Percentiles rank a stretch among this genome's conserved stretches.
These are phyloP conservation scores for Ophiothrix spiculata DNA, from an alignment of 35 echinoderm and acorn worm species.

Conservation along the genomic window DNA sequence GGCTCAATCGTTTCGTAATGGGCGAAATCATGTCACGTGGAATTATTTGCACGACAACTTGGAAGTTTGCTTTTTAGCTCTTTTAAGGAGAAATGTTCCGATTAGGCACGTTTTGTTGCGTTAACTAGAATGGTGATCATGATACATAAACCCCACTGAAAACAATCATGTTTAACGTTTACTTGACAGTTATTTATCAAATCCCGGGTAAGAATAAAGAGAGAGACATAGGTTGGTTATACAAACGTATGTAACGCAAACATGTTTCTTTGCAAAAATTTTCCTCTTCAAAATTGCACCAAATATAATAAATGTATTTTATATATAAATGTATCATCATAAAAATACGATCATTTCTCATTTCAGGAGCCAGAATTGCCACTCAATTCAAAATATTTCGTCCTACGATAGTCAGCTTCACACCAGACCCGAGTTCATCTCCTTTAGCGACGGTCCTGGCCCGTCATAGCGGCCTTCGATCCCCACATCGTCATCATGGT, in stretches of 20 bases:
- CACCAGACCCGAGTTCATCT: neutral
- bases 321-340: too few species aligned
- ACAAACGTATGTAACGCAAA: too few species aligned
- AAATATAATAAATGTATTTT: too few species aligned
- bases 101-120: neutral
- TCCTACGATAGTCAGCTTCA: slow-evolving; percentile 8
- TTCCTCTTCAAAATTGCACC: too few species aligned
- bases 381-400: slow-evolving; percentile 9
- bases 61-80: neutral
- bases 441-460: neutral
- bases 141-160: neutral
- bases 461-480: too few species aligned
- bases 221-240: too few species aligned
- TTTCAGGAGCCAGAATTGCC: neutral
- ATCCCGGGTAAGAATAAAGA: neutral
- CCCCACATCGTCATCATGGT: neutral
- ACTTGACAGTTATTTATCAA: neutral
- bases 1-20: neutral
- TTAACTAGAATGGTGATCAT: neutral
- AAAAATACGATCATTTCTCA: too few species aligned
- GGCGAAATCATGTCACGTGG: neutral
- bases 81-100: neutral
- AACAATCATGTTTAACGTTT: neutral
- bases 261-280: too few species aligned
- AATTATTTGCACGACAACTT: neutral